A percentile compares a stretch with the other conserved stretches of the same genome.
phyloP scores from a whole-genome alignment of 2,113 vertebrate species.

The Melanocharis versteri region DNA sequence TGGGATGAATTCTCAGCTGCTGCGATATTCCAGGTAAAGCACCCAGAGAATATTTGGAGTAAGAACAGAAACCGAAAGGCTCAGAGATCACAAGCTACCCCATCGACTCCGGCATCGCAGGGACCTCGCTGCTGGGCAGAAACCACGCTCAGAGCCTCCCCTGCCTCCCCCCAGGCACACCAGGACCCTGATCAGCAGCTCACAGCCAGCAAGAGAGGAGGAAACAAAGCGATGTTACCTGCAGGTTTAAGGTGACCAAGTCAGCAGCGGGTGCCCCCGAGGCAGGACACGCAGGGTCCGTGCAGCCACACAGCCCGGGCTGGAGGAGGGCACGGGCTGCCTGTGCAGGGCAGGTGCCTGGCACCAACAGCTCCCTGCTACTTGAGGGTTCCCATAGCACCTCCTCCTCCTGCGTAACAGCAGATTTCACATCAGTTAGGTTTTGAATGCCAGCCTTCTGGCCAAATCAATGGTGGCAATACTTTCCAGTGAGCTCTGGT shows the following conservation, averaged over 20 bases:
- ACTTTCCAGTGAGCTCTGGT: background rate
- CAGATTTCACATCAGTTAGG: background rate
- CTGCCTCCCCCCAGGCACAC: background rate
- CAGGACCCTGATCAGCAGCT: background rate
- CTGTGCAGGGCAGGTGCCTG: background rate
- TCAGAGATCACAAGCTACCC: background rate
- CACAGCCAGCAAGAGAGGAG: background rate
- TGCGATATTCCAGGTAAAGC: background rate
- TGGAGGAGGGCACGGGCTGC: background rate
- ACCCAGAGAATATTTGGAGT: background rate
- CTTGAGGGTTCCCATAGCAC: background rate
- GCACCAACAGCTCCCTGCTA: background rate
- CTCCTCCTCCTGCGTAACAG: background rate
- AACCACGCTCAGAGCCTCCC: background rate
- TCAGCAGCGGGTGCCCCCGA: background rate
- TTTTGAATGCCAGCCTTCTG: background rate
- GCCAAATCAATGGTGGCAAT: background rate
- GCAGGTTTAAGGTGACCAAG: background rate
- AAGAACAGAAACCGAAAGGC: background rate
- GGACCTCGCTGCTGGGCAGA: background rate
- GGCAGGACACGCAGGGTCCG: background rate
- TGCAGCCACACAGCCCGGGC: accelerated
- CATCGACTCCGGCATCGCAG: accelerated
- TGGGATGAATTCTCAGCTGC: background rate
- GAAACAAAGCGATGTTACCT: background rate